These are phyloP conservation scores for Poicephalus meyeri DNA, from an alignment of 2,113 vertebrate species.

Conservation along the genomic window DNA sequence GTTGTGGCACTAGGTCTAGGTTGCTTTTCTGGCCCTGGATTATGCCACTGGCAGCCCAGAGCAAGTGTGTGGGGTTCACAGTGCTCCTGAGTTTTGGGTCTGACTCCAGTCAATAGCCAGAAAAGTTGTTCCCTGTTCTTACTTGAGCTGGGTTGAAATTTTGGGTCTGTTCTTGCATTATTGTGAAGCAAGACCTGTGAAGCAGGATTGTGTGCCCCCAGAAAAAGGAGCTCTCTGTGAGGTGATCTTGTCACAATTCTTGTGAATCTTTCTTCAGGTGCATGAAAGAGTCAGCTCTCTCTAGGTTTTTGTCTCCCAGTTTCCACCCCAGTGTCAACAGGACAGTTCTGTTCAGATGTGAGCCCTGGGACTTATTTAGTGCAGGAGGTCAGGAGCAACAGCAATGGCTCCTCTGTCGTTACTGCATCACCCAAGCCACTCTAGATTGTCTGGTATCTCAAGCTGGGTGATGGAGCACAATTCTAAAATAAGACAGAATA, in stretches of 20 bases:
- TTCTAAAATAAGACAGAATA: not conserved
- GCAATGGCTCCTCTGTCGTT: not conserved
- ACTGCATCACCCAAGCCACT: not conserved
- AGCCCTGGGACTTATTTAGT: not conserved
- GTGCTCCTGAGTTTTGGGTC: not conserved
- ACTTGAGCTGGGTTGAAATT: not conserved
- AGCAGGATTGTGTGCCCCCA: not conserved
- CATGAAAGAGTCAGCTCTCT: not conserved
- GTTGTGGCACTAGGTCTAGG: not conserved
- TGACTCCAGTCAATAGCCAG: not conserved
- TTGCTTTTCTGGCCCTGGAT: not conserved
- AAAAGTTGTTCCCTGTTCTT: not conserved
- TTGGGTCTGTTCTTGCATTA: not conserved
- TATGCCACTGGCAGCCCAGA: not conserved
- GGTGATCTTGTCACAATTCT: not conserved
- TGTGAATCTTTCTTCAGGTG: not conserved
- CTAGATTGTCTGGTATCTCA: not conserved
- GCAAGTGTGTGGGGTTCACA: fast-evolving
- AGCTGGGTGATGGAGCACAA: not conserved
- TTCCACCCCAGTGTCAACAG: not conserved
- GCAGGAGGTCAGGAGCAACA: not conserved
- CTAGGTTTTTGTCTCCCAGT: not conserved
- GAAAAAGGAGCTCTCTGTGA: not conserved
- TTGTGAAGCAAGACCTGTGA: not conserved
- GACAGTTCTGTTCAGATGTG: not conserved